A percentile compares a stretch with the other conserved stretches of the same genome.
phyloP scores from a whole-genome alignment of 1,140 invertebrate genomes.

The Steinernema feltiae region DNA sequence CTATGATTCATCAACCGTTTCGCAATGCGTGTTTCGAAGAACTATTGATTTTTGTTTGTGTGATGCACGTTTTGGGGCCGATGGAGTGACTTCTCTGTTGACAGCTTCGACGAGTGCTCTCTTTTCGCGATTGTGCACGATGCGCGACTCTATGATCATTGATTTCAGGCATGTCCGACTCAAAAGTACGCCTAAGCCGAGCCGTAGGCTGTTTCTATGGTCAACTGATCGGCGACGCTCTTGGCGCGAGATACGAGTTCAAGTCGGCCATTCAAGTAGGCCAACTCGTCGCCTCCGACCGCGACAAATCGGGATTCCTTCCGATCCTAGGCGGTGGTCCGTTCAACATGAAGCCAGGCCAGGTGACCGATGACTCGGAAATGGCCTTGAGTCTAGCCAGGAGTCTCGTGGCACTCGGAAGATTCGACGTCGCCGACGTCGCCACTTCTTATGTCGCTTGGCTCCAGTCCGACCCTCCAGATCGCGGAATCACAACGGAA shows the following conservation, averaged over 20 bases:
- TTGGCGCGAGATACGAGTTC: slow-evolving; percentile 34
- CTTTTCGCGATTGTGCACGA: no score
- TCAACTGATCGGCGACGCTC: slow-evolving; percentile 33
- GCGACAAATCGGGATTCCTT: slow-evolving; percentile 12
- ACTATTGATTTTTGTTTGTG: no score
- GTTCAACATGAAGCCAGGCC: slow-evolving; percentile 19
- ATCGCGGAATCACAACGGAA: slow-evolving; percentile 32
- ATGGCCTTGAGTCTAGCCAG: slow-evolving; percentile 33
- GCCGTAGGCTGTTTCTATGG: slow-evolving; percentile 18
- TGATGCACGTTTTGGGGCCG: no score
- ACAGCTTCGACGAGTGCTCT: no score
- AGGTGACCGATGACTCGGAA: slow-evolving; percentile 39
- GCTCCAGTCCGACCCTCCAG: slow-evolving; percentile 25
- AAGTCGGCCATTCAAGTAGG: slow-evolving; percentile 15
- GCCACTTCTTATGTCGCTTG: slow-evolving; percentile 31
- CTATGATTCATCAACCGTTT: no score
- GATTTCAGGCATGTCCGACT: background rate
- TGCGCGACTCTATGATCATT: no score
- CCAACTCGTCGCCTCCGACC: slow-evolving; percentile 23
- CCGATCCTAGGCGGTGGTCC: slow-evolving; percentile 29
- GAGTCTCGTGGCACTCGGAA: slow-evolving; percentile 18
- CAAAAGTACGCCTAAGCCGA: background rate
- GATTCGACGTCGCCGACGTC: slow-evolving; percentile 25
- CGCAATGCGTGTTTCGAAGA: no score
- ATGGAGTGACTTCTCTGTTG: no score